Percentiles rank a stretch among this genome's conserved stretches.
Conservation (phyloP, 2,113 vertebrate species). For the Oreochromis aureus region DNA sequence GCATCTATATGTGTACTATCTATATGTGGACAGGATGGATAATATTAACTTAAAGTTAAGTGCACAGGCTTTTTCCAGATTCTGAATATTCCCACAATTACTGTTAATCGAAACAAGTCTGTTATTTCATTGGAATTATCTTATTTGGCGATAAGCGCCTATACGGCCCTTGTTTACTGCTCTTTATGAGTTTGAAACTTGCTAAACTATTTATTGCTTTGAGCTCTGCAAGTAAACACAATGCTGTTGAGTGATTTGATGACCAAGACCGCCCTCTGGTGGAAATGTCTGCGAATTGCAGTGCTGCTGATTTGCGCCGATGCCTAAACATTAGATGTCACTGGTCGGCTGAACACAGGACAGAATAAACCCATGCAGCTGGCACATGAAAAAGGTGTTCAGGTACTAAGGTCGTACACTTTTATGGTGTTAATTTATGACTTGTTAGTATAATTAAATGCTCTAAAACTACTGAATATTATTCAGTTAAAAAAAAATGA, state of each 20-base stretch:
- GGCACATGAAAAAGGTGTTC: neutral
- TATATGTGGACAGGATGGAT: neutral
- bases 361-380: neutral
- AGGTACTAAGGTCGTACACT: neutral
- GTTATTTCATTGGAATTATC: neutral
- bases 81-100: neutral
- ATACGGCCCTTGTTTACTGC: neutral
- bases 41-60: neutral
- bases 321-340: neutral
- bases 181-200: neutral
- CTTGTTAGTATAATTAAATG: neutral
- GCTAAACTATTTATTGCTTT: neutral
- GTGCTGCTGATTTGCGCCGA: neutral
- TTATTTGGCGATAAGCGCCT: neutral
- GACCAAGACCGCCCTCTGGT: slow-evolving; percentile 33
- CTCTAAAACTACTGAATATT: neutral
- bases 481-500: neutral
- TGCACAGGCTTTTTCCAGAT: neutral
- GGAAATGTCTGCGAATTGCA: neutral
- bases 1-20: neutral
- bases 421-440: neutral
- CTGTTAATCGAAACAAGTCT: neutral
- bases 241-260: neutral
- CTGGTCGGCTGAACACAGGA: neutral
- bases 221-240: neutral